Evolutionary conservation across 92 coral and sea anemone genomes (phyloP), one percentile per base, ranked within the genome.

Genomic region (Palythoa caribaeorum): DNA sequence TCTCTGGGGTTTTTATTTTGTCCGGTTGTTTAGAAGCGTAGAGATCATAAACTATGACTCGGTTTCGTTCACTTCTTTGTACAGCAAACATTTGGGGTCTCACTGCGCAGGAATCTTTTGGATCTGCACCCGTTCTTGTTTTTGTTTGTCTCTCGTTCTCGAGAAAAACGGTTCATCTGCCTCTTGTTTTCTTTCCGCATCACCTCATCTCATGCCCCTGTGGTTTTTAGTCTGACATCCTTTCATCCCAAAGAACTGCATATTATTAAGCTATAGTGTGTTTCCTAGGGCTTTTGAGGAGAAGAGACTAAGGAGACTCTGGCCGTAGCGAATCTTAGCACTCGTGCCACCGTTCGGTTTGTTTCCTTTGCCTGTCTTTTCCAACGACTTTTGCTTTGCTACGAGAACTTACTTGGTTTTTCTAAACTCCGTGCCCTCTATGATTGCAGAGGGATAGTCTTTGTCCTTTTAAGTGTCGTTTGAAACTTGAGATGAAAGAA

Each of bases 201-300:
- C 91, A 8, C 94, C 91, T 87, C 93, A 91, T 63, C 89, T 79
- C 62, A 88, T 80, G 80, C 84, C 84, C 85, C 94, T 84, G 47
- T 89, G 92, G 40, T 84, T 91, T 75, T 91, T 70, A 91, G 87
- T 87, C 10, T 93, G 92, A 77, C 28, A 28, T 28, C 28, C 28
- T 28, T 28, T 28, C 28, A 28, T 28, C 28, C 28, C 28, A 28
- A 28, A 87, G 92, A 51, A 66, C 9, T 28, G 85, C 84, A 6
- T 73, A 85, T 91, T 93, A 75, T 88, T 91, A 28, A 90, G 44
- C 92, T 90, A 90, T 0, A 59, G 44, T 11, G 86, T 78, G 69
- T 90, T 90, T 14, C 87, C 50, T 15, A 93, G 90, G 21, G 92
- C 87, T 48, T 86, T 74, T 10, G 88, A 91, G 77, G 95, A 71